These are phyloP conservation scores for Micronycteris hirsuta DNA, from an alignment of 2,113 vertebrate species.

Conservation along the genomic window DNA sequence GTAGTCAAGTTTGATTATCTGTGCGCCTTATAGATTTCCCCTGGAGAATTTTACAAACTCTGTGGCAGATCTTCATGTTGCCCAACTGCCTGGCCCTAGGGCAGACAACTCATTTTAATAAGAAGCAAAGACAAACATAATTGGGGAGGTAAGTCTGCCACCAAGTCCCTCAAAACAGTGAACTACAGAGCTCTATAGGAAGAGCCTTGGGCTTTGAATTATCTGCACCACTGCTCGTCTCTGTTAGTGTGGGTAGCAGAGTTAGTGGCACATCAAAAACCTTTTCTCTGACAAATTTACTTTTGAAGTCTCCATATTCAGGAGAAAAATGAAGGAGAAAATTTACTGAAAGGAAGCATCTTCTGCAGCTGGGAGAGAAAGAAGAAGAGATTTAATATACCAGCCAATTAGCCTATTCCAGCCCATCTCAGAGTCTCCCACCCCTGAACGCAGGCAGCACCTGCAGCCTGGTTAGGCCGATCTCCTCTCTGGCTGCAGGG, in stretches of 20 bases:
- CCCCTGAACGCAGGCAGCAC: neutral
- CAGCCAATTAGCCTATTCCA: slow-evolving; percentile 8
- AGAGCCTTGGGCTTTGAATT: slow-evolving; percentile 41
- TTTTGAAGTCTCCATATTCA: slow-evolving; percentile 45
- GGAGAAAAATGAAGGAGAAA: neutral
- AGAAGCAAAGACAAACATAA: slow-evolving; percentile 52
- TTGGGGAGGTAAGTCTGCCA: slow-evolving; percentile 25
- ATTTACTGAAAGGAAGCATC: slow-evolving; percentile 22
- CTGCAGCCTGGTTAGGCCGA: neutral
- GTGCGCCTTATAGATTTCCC: slow-evolving; percentile 21
- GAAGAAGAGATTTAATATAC: slow-evolving; percentile 4
- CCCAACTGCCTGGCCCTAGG: neutral
- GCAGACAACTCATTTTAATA: slow-evolving; percentile 55
- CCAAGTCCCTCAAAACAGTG: neutral
- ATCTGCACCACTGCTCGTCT: neutral
- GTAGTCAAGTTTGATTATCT: slow-evolving; percentile 50
- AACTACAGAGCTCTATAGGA: neutral
- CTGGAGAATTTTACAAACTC: slow-evolving; percentile 26
- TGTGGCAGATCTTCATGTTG: slow-evolving; percentile 24
- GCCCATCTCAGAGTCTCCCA: neutral
- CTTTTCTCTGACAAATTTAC: slow-evolving; percentile 28
- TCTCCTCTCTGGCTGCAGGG: slow-evolving; percentile 1
- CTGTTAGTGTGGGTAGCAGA: neutral
- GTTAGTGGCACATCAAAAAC: slow-evolving; percentile 24
- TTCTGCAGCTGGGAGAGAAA: slow-evolving; percentile 7